A percentile compares a stretch with the other conserved stretches of the same genome.
Conservation (phyloP, 2,888 invertebrate genomes). For the Aromia moschata region DNA sequence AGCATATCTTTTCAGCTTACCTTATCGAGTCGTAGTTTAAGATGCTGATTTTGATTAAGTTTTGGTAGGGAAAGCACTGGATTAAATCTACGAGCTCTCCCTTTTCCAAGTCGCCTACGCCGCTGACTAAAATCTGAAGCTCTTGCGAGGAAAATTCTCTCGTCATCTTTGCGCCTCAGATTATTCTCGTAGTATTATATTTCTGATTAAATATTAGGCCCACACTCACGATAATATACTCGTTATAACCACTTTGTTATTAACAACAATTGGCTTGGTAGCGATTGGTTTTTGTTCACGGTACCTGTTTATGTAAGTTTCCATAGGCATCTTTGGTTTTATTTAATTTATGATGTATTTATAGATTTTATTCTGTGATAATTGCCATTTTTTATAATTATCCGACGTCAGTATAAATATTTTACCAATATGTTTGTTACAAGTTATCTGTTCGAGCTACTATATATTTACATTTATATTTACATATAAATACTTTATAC, state of each 20-base stretch:
- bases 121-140: conserved; percentile 10
- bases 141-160: conserved; percentile 2
- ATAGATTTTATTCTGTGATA: too few relatives aligned
- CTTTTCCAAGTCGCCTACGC: conserved; percentile 6
- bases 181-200: too few relatives aligned
- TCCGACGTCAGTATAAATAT: too few relatives aligned
- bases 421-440: too few relatives aligned
- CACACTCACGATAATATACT: too few relatives aligned
- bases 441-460: too few relatives aligned
- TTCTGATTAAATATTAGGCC: too few relatives aligned
- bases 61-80: conserved; percentile 31
- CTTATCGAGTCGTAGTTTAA: conserved; percentile 29
- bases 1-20: conserved; percentile 19
- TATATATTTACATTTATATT: too few relatives aligned
- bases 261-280: background rate
- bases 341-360: too few relatives aligned
- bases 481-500: too few relatives aligned
- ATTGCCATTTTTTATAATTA: too few relatives aligned
- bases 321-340: background rate
- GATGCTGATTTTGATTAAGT: conserved; percentile 31
- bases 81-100: conserved; percentile 24
- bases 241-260: background rate
- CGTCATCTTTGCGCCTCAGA: background rate
- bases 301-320: too few relatives aligned
- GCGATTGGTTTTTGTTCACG: conserved; percentile 8